Evolutionary conservation across 2,113 vertebrate genomes (phyloP).

Genomic region (Pomatorhinus ruficollis): DNA sequence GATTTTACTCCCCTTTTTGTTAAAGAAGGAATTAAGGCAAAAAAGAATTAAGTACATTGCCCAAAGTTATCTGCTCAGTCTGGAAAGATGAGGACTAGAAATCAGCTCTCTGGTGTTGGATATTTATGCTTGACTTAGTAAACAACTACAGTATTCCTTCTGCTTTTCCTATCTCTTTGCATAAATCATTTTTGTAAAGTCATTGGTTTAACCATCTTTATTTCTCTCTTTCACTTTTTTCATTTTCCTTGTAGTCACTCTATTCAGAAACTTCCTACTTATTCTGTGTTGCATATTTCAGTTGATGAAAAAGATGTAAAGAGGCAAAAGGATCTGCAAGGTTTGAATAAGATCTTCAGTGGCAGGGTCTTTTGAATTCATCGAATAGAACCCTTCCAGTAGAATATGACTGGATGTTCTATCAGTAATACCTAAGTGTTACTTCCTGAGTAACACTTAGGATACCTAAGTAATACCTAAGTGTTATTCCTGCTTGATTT

Average conservation of each 20-base stretch:
- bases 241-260: neutral
- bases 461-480: no score
- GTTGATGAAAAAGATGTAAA: neutral
- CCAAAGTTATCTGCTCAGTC: neutral
- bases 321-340: neutral
- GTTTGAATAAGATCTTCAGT: neutral
- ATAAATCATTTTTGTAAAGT: neutral
- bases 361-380: neutral
- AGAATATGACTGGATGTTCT: neutral
- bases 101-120: neutral
- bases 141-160: neutral
- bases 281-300: neutral
- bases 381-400: neutral
- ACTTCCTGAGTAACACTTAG: no score
- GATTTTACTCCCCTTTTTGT: neutral
- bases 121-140: neutral
- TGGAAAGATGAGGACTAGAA: neutral
- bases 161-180: neutral
- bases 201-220: neutral
- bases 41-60: neutral
- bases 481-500: neutral
- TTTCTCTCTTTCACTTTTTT: neutral
- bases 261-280: neutral
- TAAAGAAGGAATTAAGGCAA: neutral
- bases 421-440: neutral